These are phyloP conservation scores for Piprites chloris DNA, from an alignment of 2,113 vertebrate genomes.

Conservation along the genomic window DNA sequence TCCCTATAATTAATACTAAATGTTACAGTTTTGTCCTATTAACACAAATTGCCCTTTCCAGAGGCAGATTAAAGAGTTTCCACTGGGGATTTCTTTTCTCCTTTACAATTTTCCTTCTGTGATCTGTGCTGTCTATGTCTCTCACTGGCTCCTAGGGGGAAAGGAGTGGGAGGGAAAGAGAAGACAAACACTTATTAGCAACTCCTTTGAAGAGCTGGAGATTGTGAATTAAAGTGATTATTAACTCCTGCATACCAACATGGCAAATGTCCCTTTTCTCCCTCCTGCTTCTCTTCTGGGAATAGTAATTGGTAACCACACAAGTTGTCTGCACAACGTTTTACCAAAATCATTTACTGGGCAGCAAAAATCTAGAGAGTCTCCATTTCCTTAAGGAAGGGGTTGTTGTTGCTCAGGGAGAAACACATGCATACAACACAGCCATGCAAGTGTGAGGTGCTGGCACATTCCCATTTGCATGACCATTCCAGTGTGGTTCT, in stretches of 20 bases:
- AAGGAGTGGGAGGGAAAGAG: constrained; percentile 40
- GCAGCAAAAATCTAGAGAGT: background rate
- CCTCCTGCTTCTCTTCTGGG: background rate
- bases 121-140: constrained; percentile 43
- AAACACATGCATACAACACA: background rate
- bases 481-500: background rate
- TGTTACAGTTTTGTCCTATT: constrained; percentile 55
- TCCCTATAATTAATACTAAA: constrained; percentile 63
- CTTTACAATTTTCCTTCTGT: constrained; percentile 56
- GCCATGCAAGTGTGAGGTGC: background rate
- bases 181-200: constrained; percentile 63
- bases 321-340: background rate
- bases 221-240: constrained; percentile 48
- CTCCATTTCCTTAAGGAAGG: background rate
- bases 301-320: background rate
- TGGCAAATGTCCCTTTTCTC: background rate
- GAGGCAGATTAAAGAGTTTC: constrained; percentile 59
- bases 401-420: background rate
- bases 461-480: background rate
- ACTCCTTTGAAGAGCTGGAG: constrained; percentile 50
- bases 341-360: background rate
- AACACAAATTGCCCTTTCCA: constrained; percentile 64
- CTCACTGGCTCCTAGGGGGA: constrained; percentile 35
- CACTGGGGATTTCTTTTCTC: constrained; percentile 36
- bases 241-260: constrained; percentile 1